Evolutionary conservation across 2,113 vertebrate species (phyloP), one percentile per base, ranked within the genome.

Genomic region (Axis porcinus): DNA sequence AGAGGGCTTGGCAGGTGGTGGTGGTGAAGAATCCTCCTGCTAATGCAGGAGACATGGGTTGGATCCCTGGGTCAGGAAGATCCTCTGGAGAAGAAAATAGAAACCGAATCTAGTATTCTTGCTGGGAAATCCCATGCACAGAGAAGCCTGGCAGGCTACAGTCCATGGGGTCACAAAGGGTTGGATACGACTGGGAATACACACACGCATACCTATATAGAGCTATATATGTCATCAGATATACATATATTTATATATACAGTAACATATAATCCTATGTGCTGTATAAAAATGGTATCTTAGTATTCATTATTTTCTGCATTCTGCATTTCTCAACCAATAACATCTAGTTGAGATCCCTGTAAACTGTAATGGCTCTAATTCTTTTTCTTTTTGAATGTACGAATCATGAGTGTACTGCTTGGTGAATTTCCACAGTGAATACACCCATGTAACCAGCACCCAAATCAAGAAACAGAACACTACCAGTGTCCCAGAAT

Each of bases 381-480:
- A 83, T 40, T 94, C 14, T 79, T 87, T 60, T 91, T 82, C 76
- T 90, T 92, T 87, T 76, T 62, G 16, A 87, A 85, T 13, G 54
- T 33, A 89, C 4, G 86, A 45, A 52, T 87, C 82, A 28, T 57
- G 57, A 93, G 45, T 33, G 36, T 54, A 67, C 55, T 94, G 17
- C 30, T 82, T 54, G 88, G 54, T 81, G 54, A 60, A 82, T 89
- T 89, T 78, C 60, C 36, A 79, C 25, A 62, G 12, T 84, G 55
- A 95, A 79, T 70, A 70, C 64, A 88, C 70, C n/a, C 30, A 15
- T 45, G 55, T 81, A 96, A 85, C 43, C 67, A 58, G 60, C 52
- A 82, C n/a, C 67, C 54, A 97, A 85, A 15, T 82, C 19, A 85
- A 89, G 92, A 96, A 85, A 94, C 21, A 81, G 52, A 95, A 85